Conservation (phyloP, 2,888 invertebrate species). For the Lomographa bimaculata region DNA sequence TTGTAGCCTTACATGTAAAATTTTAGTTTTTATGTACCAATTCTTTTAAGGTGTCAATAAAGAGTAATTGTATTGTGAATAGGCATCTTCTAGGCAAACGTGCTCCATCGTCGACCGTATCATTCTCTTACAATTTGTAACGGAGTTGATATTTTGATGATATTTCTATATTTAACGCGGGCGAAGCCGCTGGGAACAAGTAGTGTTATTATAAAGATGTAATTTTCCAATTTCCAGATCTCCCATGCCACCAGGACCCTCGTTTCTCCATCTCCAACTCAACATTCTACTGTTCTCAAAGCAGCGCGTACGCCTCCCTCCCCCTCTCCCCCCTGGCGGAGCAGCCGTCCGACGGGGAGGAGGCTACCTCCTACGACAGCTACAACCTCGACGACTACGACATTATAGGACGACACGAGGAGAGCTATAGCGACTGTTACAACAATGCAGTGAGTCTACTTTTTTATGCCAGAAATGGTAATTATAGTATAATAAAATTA, state of each 20-base stretch:
- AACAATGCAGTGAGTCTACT: conserved; percentile 15
- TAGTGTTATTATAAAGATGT: not conserved
- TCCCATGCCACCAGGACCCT: conserved; percentile 72
- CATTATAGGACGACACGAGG: conserved; percentile 60
- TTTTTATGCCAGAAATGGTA: too few relatives aligned
- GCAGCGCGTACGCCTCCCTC: conserved; percentile 18
- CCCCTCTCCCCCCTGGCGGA: conserved; percentile 8
- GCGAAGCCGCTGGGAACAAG: too few relatives aligned
- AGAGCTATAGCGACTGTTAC: conserved; percentile 46
- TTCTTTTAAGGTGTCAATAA: too few relatives aligned
- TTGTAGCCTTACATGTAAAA: too few relatives aligned
- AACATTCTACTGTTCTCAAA: conserved; percentile 52
- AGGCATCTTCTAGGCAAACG: too few relatives aligned
- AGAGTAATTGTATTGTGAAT: too few relatives aligned
- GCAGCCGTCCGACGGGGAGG: conserved; percentile 54
- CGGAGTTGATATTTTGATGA: too few relatives aligned
- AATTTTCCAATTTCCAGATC: conserved; percentile 46
- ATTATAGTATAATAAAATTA: too few relatives aligned
- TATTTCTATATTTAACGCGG: too few relatives aligned
- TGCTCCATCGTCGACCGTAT: too few relatives aligned
- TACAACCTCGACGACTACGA: conserved; percentile 74
- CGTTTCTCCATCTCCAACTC: conserved; percentile 60
- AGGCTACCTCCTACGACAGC: conserved; percentile 65
- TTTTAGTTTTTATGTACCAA: too few relatives aligned
- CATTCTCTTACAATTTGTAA: too few relatives aligned